Base-by-base conservation (phyloP, 1,140 invertebrate species). In the Cyrtorhinus lividipennis region DNA sequence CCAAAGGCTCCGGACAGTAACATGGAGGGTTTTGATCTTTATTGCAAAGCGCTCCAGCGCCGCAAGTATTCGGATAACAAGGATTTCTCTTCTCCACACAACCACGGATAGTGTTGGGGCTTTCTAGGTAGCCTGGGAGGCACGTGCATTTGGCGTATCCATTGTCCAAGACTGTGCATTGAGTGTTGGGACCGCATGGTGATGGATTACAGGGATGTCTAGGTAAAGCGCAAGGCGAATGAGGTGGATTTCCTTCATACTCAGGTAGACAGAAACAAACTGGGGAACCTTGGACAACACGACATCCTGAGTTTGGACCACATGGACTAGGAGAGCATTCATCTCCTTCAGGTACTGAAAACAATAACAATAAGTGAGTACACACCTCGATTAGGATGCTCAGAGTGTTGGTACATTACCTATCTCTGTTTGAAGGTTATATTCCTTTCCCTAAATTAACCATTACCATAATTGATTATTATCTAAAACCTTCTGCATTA, bases 91-190 rank as follows among this genome's bases (percentile, higher is more conserved):
- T 80, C 68, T 86, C 83, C 1, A 88, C 75, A 69, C 89, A 92
- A 24, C 89, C 90, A 70, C 88, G 78, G 48, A 92, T 83, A 0
- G 90, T 92, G 68, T 92, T 92, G 0, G 87, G 87, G 72, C 85
- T 88, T 75, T 92, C 90, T 13, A 91, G 78, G 70, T 82, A 92
- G 20, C 88, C 88, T 62, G 83, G 77, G 62, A 90, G 75, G 70
- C 90, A 93, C 1, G 87, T 90, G 71, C 90, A 94, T 73, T 91
- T 90, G 0, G 88, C 82, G 70, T 89, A 87, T 44, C 89, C 88
- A 70, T 90, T 90, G n/a, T 78, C 76, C 13, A 89, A 72, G 20
- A 90, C 76, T 0, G 85, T 79, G 69, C 90, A 93, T 69, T 90
- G 84, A 1, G 90, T 92, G 68, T 92, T 92, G 2, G 86, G 87